Percentiles rank a stretch among this genome's conserved stretches.
Evolutionary conservation across 2,113 vertebrate species (phyloP).

Genomic region (Seriola rivoliana): DNA sequence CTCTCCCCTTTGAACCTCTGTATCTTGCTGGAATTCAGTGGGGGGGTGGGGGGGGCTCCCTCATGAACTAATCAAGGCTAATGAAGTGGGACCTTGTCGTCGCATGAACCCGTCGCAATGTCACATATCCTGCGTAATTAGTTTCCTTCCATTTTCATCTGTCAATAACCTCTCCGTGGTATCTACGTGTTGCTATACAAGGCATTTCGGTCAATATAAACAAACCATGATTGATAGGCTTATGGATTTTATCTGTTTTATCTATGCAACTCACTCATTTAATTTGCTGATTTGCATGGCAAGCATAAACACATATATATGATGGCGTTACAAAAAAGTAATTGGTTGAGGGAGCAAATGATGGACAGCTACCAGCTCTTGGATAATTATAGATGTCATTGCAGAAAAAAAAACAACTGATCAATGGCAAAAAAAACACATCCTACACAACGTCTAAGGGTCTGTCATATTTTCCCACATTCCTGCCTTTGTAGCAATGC

Average conservation of each 20-base stretch:
- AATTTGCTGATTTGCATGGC: background rate
- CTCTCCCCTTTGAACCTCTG: conserved; percentile 9
- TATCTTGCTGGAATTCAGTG: conserved; percentile 16
- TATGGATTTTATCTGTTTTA: conserved; percentile 6
- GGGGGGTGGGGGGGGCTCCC: conserved; percentile 15
- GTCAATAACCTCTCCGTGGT: background rate
- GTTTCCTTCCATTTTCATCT: conserved; percentile 5
- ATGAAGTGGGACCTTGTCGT: background rate
- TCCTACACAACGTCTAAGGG: background rate
- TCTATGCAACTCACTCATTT: background rate
- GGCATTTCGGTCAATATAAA: background rate
- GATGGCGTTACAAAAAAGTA: background rate
- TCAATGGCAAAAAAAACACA: background rate
- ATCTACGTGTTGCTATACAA: background rate
- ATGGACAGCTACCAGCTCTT: background rate
- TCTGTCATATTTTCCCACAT: background rate
- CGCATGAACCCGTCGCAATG: background rate
- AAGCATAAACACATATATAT: background rate
- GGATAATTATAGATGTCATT: background rate
- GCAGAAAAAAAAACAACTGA: background rate
- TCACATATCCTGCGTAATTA: background rate
- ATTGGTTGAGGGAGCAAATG: background rate
- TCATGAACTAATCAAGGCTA: conserved; percentile 17
- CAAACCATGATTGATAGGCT: background rate
- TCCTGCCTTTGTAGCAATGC: background rate